phyloP scores from a whole-genome alignment of 2,113 vertebrate genomes.

The Pipa parva region DNA sequence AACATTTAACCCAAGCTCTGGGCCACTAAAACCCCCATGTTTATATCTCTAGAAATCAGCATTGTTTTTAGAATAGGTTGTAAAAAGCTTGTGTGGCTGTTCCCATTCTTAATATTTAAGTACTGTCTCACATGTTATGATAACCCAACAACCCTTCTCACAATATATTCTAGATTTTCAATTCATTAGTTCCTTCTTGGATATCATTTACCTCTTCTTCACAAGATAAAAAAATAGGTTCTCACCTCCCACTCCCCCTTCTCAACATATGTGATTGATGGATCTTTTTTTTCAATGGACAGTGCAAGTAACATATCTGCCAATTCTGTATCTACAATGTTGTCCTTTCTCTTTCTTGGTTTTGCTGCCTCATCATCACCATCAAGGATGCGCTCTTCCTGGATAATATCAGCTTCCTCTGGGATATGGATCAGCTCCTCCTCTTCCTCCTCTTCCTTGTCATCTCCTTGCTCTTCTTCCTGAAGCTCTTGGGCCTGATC shows the following conservation, averaged over 20 bases:
- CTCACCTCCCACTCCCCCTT: conserved; percentile 43
- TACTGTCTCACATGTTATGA: too few species aligned
- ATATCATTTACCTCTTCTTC: too few species aligned
- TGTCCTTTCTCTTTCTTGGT: conserved; percentile 44
- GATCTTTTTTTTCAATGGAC: conserved; percentile 59
- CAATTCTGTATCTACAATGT: conserved; percentile 48
- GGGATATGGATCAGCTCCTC: conserved; percentile 69
- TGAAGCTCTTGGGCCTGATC: not conserved
- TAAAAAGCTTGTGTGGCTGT: too few species aligned
- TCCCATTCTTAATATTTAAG: too few species aligned
- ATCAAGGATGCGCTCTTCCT: conserved; percentile 80
- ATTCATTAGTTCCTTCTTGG: too few species aligned
- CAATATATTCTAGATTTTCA: too few species aligned
- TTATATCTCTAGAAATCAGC: too few species aligned
- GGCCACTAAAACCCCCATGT: too few species aligned
- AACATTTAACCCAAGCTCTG: too few species aligned
- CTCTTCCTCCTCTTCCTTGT: conserved; percentile 50
- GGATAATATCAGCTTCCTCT: conserved; percentile 84
- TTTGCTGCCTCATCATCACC: conserved; percentile 55
- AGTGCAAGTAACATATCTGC: conserved; percentile 67
- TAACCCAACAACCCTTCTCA: too few species aligned
- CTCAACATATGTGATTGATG: conserved; percentile 32
- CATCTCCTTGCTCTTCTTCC: conserved; percentile 35
- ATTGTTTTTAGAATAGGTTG: too few species aligned
- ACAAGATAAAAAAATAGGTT: too few species aligned